Conservation (phyloP, 2,888 invertebrate genomes). For the Spodoptera picta region DNA sequence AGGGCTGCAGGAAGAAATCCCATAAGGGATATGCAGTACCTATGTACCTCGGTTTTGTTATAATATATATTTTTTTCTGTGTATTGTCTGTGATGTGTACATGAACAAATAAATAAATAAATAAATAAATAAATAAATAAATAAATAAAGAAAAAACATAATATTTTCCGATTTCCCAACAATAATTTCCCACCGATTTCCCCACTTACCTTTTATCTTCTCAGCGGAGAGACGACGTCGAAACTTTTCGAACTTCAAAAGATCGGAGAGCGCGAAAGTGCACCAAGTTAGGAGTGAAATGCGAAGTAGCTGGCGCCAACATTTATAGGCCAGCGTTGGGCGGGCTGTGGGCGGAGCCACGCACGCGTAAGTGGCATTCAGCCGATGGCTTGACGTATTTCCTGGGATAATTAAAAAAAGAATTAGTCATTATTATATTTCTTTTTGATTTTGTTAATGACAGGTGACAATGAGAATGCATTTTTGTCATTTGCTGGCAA, state of each 20-base stretch:
- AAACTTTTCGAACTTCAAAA: constrained; percentile 65
- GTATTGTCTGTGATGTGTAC: too few species aligned
- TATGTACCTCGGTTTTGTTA: too few species aligned
- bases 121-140: too few species aligned
- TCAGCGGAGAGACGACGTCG: constrained; percentile 40
- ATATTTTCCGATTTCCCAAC: neutral
- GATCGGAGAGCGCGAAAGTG: constrained; percentile 70
- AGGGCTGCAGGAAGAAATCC: too few species aligned
- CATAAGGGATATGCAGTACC: too few species aligned
- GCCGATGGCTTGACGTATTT: constrained; percentile 50
- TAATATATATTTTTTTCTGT: too few species aligned
- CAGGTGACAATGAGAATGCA: neutral
- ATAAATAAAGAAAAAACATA: too few species aligned
- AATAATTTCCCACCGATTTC: neutral
- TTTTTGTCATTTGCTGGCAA: too few species aligned
- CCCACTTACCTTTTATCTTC: constrained; percentile 61
- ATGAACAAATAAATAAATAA: too few species aligned
- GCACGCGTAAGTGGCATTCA: constrained; percentile 73
- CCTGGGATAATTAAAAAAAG: constrained; percentile 29
- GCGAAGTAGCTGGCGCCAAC: constrained; percentile 57
- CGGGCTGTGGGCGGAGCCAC: constrained; percentile 81
- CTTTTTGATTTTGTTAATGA: neutral
- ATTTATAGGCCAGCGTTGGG: constrained; percentile 80
- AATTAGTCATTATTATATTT: constrained; percentile 5
- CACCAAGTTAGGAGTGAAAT: constrained; percentile 75